These are phyloP conservation scores for Leucoraja erinaceus DNA, from an alignment of 2,113 vertebrate species.

Conservation along the genomic window DNA sequence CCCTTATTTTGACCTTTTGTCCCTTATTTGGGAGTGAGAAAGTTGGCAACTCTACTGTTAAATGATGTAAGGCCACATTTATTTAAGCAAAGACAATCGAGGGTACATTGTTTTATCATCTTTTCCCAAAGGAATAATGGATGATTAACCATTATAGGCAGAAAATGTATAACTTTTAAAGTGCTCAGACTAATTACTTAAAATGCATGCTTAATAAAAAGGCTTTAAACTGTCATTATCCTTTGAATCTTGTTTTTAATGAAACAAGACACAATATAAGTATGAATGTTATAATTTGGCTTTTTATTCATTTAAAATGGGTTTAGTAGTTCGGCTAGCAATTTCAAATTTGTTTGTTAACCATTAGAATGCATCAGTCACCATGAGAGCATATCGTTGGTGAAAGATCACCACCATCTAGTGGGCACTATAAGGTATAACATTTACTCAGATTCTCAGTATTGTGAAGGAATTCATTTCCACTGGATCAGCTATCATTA, in stretches of 20 bases:
- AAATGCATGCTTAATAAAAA: not conserved
- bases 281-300: not conserved
- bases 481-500: not conserved
- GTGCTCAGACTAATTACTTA: not conserved
- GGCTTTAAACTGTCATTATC: not conserved
- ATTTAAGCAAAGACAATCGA: not conserved
- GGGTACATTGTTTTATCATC: not conserved
- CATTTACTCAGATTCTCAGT: not conserved
- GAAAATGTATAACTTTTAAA: not conserved
- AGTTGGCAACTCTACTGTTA: not conserved
- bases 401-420: not conserved
- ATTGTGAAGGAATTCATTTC: not conserved
- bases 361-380: not conserved
- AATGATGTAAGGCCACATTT: slow-evolving; percentile 40
- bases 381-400: not conserved
- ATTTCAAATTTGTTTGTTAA: not conserved
- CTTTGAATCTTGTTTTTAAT: not conserved
- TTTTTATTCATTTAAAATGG: not conserved
- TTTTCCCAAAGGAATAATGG: not conserved
- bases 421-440: not conserved
- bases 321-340: not conserved
- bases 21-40: too few species aligned
- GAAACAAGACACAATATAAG: not conserved
- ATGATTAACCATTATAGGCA: not conserved
- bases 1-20: too few species aligned